Percentiles rank a stretch among this genome's conserved stretches.
Evolutionary conservation across 2,113 vertebrate genomes (phyloP).

Genomic region (Isurus oxyrinchus): DNA sequence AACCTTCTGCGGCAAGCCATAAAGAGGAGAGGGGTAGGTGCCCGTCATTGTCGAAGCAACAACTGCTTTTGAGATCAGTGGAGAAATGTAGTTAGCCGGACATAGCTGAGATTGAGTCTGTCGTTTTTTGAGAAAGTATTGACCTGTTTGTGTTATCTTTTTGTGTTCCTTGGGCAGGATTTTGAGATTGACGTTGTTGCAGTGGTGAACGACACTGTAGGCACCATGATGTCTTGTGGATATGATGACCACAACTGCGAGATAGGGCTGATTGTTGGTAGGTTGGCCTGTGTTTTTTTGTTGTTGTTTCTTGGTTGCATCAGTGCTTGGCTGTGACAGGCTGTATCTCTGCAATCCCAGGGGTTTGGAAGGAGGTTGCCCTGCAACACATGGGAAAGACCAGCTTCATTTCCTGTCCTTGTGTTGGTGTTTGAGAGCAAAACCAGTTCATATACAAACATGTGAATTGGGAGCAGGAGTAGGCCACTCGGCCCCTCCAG

Average conservation of each 20-base stretch:
- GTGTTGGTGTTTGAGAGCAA: neutral
- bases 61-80: too few species aligned
- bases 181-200: constrained; percentile 89
- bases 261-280: constrained; percentile 90
- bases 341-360: neutral
- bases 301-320: too few species aligned
- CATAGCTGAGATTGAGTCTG: neutral
- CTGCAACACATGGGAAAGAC: neutral
- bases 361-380: neutral
- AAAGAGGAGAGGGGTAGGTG: constrained; percentile 75
- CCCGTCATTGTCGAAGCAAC: neutral
- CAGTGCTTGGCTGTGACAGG: neutral
- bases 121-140: neutral
- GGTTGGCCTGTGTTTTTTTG: constrained; percentile 46
- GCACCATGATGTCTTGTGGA: constrained; percentile 98
- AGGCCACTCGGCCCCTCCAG: too few species aligned
- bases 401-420: neutral
- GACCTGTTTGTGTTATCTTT: neutral
- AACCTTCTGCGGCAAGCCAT: constrained; percentile 75
- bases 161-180: constrained; percentile 59
- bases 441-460: neutral
- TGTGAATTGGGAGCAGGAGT: too few species aligned
- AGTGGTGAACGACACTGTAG: constrained; percentile 91
- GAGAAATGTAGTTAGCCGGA: neutral
- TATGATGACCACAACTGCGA: constrained; percentile 92